Evolutionary conservation across 1,140 invertebrate genomes (phyloP).

Genomic region (Paralvinella palmiformis): DNA sequence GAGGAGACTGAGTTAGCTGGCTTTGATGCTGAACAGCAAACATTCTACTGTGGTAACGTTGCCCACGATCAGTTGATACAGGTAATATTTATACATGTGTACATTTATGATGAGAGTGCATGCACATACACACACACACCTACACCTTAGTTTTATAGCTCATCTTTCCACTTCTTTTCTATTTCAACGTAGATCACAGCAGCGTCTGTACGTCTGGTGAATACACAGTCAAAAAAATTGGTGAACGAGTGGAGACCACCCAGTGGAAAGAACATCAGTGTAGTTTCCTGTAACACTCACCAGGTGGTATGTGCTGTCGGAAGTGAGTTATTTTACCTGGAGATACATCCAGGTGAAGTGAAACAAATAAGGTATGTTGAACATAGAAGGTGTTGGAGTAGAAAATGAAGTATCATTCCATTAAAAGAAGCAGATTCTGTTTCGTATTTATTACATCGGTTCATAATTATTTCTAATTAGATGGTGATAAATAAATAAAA

Average conservation of each 20-base stretch:
- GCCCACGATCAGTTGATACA: conserved; percentile 67
- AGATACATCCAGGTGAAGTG: conserved; percentile 62
- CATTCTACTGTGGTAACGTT: conserved; percentile 89
- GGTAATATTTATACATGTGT: conserved; percentile 25
- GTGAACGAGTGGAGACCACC: conserved; percentile 72
- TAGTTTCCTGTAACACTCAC: conserved; percentile 74
- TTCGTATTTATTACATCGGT: too few species aligned
- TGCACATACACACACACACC: not conserved
- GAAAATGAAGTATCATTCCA: too few species aligned
- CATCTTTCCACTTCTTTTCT: not conserved
- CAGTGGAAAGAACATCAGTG: conserved; percentile 71
- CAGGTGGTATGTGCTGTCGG: conserved; percentile 87
- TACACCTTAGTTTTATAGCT: not conserved
- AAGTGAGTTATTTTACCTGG: conserved; percentile 80
- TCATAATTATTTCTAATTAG: too few species aligned
- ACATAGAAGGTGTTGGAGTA: too few species aligned
- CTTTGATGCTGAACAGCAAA: conserved; percentile 84
- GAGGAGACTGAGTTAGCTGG: conserved; percentile 82
- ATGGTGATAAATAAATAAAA: too few species aligned
- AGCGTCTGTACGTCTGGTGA: conserved; percentile 63
- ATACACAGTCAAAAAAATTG: conserved; percentile 61
- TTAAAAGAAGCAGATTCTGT: too few species aligned
- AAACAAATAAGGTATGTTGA: conserved; percentile 36
- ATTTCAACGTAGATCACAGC: conserved; percentile 65
- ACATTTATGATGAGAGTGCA: not conserved